Base-by-base conservation (phyloP, 2,113 vertebrate genomes). In the Cyanoliseus patagonus region DNA sequence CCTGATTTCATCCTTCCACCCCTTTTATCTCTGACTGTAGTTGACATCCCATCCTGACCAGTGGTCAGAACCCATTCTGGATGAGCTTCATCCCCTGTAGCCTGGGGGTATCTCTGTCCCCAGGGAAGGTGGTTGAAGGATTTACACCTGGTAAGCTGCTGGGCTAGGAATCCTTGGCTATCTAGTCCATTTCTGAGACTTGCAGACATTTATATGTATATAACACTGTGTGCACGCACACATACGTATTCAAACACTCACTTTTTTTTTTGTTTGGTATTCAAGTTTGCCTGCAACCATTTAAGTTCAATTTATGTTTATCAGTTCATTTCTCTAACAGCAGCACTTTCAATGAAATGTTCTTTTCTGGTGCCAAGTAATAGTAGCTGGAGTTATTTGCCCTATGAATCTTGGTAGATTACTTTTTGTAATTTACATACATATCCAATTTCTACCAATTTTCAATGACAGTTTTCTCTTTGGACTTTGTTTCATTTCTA, bases 301-400 rank as follows among this genome's bases (percentile, higher is more conserved):
- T 95, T 95, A 62, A 94, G 93, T 97, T 95, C 95, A 95, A 97
- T 96, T 96, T 96, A 84, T 92, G 95, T 95, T 97, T 88, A 95
- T 96, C 92, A 92, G 86, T 94, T 97, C 78, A 92, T 96, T 97
- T 92, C 75, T 92, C 82, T n/a, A 92, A 79, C 92, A 79, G 90
- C 81, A 86, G 90, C 83, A 85, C 62, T 94, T 94, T 72, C 92
- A 95, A 79, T 94, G 94, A 92, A 97, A 96, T 92, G 94, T 83
- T 95, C 95, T 90, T 95, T 83, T 97, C 93, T 86, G 57, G 59
- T 90, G 62, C 88, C 93, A 94, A 92, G 82, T 94, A 96, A 95
- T 86, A 95, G 94, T 75, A 79, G 90, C 84, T 90, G 23, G 68
- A 95, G 70, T 95, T 95, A 97, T 88, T 95, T 95, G 72, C 83